A percentile compares a stretch with the other conserved stretches of the same genome.
Evolutionary conservation across 2,797 vertebrate genomes (phyloP).

Genomic region (Pyrocephalus nanus): DNA sequence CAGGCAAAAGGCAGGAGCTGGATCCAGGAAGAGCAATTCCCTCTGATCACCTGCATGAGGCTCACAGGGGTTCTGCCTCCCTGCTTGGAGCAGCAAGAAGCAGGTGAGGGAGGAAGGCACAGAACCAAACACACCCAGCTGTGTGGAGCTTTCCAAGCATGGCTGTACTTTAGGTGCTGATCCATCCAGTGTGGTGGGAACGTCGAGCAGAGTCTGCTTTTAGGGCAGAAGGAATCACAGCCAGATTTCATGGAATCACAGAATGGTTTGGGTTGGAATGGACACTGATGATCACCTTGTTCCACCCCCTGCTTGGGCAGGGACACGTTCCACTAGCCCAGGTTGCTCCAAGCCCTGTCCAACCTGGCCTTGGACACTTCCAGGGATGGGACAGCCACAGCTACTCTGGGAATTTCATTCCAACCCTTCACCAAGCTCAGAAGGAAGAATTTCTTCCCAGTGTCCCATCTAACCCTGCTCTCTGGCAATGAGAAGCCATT

Average conservation of each 20-base stretch:
- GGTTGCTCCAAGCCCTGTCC: background rate
- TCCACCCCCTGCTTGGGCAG: background rate
- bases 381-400: background rate
- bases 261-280: background rate
- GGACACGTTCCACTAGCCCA: background rate
- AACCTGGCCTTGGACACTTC: background rate
- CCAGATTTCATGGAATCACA: background rate
- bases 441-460: background rate
- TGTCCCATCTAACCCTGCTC: background rate
- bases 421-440: background rate
- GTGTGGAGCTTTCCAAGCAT: background rate
- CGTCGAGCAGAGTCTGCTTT: background rate
- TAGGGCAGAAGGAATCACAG: background rate
- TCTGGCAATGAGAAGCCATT: background rate
- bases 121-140: background rate
- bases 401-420: background rate
- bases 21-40: background rate
- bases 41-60: background rate
- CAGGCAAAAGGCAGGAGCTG: conserved; percentile 62
- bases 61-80: background rate
- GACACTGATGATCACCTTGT: background rate
- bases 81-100: background rate
- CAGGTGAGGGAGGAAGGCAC: background rate
- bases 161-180: background rate
- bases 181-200: fast-evolving